Base-by-base conservation (phyloP, 2,113 vertebrate genomes). In the Puffinus mauretanicus region DNA sequence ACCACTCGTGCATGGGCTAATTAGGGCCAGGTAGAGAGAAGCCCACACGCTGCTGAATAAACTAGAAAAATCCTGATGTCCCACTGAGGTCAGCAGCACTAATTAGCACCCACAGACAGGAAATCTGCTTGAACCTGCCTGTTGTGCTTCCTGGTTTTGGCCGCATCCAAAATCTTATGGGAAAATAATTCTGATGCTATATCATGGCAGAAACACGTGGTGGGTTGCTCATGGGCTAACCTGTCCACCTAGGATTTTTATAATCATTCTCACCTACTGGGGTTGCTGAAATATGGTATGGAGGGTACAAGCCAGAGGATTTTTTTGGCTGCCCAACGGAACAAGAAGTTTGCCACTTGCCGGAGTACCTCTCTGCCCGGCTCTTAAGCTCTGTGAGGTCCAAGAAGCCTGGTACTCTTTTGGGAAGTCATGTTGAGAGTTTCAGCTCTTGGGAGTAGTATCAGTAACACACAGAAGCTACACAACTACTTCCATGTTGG, bases 401-500 rank as follows among this genome's bases (percentile, higher is more conserved):
- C 52, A n/a, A 67, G 51, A 64, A 93, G 51, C 13, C 18, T 36
- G 57, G 15, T 76, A 51, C 27, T 30, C 7, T 51, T 82, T 51
- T 32, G 58, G 57, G 40, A 91, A 80, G n/a, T 38, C 51, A 47
- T 8, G 30, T 3, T 70, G 73, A 81, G 78, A 55, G 38, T 57
- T 75, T 51, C 57, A 57, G 40, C 27, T 82, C 75, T 40, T 75
- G 67, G 49, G 54, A 71, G 38, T 7, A 62, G 47, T 3, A 47
- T 7, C 26, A 64, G 22, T 32, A 66, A 75, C 6, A 71, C 4
- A 12, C 5, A 21, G 46, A 70, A 89, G 46, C 60, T 58, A 54
- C 72, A 51, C 13, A 49, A 25, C 38, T 3, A 26, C 11, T 8
- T 16, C 14, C 5, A 16, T 0, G 0, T 3, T 80, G 40, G 19